These are phyloP conservation scores for Platorchestia sp. DNA, from an alignment of 1,140 invertebrate species.

Conservation along the genomic window DNA sequence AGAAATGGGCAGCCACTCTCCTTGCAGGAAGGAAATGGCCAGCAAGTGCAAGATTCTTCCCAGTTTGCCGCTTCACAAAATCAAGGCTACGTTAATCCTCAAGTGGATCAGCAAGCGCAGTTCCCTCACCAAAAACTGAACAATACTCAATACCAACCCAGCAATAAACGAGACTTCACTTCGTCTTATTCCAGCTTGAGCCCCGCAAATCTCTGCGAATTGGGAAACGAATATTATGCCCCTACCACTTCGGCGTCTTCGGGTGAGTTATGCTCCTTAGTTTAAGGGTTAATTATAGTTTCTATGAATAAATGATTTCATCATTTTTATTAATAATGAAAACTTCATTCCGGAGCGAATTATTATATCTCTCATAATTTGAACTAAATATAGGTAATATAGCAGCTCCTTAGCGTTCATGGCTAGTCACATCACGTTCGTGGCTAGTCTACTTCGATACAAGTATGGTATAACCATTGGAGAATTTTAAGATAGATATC, in stretches of 20 bases:
- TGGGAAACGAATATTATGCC: neutral
- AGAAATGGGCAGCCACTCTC: neutral
- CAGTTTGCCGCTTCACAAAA: neutral
- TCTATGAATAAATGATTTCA: neutral
- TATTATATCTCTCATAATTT: no score
- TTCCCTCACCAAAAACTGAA: neutral
- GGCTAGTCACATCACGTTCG: neutral
- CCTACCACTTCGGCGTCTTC: slow-evolving; percentile 1
- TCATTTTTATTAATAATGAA: neutral
- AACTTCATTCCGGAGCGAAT: no score
- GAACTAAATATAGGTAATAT: neutral
- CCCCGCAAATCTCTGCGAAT: slow-evolving; percentile 21
- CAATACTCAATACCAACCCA: neutral
- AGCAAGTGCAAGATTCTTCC: neutral
- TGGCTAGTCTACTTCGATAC: neutral
- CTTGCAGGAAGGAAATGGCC: neutral
- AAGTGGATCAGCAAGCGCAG: neutral
- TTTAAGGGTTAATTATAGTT: neutral
- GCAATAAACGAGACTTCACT: neutral
- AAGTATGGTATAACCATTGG: no score
- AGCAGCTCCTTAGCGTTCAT: no score
- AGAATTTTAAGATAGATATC: neutral
- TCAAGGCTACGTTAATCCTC: neutral
- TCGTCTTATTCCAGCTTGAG: slow-evolving; percentile 11
- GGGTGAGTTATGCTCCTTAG: neutral